Percentiles rank a stretch among this genome's conserved stretches.
phyloP scores from a whole-genome alignment of 2,888 invertebrate genomes.

The Dendrolimus pini region DNA sequence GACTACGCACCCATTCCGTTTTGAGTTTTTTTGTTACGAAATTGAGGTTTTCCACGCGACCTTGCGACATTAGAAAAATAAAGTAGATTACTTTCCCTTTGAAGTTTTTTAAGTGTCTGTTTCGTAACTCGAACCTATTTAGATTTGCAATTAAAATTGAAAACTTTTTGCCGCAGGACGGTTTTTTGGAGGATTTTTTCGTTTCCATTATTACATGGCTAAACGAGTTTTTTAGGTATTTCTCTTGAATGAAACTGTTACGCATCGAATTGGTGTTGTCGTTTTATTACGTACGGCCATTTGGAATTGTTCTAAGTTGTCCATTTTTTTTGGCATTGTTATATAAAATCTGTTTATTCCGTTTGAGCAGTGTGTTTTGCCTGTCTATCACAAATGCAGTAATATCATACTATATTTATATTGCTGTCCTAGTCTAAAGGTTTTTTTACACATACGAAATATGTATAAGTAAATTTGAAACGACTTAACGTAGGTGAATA shows the following conservation, averaged over 20 bases:
- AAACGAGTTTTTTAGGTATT: background rate
- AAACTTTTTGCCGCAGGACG: constrained; percentile 13
- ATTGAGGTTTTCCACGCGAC: constrained; percentile 36
- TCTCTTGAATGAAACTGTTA: background rate
- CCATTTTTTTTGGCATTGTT: too few relatives aligned
- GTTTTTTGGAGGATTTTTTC: background rate
- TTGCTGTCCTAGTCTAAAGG: too few relatives aligned
- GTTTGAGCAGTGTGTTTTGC: too few relatives aligned
- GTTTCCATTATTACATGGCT: background rate
- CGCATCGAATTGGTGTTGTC: background rate
- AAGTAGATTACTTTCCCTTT: constrained; percentile 46
- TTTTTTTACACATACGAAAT: too few relatives aligned
- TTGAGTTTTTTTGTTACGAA: constrained; percentile 28
- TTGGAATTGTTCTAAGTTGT: too few relatives aligned
- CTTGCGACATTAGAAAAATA: constrained; percentile 32
- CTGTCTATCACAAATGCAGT: too few relatives aligned
- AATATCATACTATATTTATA: too few relatives aligned
- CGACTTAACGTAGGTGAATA: too few relatives aligned
- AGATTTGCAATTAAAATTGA: constrained; percentile 38
- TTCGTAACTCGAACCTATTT: constrained; percentile 34
- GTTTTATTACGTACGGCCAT: background rate
- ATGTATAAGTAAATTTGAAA: too few relatives aligned
- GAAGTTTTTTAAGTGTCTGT: constrained; percentile 34
- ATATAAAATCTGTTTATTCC: too few relatives aligned
- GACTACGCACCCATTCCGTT: background rate